Percentiles rank a stretch among this genome's conserved stretches.
Conservation (phyloP, 2,797 vertebrate species). For the Liparis tanakae region DNA sequence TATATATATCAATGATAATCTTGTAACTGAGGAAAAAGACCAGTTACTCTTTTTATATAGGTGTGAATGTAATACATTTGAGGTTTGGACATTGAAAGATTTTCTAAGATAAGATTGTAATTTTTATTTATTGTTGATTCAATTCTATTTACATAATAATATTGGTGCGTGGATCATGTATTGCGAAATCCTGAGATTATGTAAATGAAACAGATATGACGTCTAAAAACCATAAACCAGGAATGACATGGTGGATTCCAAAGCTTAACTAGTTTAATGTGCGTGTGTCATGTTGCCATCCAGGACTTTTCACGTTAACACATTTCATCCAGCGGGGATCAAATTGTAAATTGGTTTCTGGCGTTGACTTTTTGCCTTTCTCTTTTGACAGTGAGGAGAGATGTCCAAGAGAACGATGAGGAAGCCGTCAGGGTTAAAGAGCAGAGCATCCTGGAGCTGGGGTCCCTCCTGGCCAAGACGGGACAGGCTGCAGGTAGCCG, state of each 20-base stretch:
- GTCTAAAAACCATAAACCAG: not conserved
- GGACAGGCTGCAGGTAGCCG: slow-evolving; percentile 94
- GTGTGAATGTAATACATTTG: not conserved
- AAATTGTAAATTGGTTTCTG: not conserved
- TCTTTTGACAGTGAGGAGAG: slow-evolving; percentile 89
- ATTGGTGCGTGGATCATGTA: not conserved
- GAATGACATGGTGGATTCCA: not conserved
- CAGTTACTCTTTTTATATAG: not conserved
- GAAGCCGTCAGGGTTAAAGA: slow-evolving; percentile 98
- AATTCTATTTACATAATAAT: not conserved
- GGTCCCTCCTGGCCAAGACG: slow-evolving; percentile 94
- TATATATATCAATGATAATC: no score
- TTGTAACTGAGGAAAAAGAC: not conserved
- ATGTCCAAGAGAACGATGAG: slow-evolving; percentile 97
- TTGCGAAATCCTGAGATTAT: not conserved
- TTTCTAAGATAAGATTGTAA: not conserved
- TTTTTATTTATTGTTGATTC: not conserved
- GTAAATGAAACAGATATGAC: not conserved
- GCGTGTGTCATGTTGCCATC: not conserved
- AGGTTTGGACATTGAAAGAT: not conserved
- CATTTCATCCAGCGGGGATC: not conserved
- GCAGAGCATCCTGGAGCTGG: slow-evolving; percentile 98
- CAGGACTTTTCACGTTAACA: not conserved
- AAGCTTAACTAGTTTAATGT: not conserved
- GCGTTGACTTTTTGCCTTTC: not conserved